These are phyloP conservation scores for Abscondita cerata DNA, from an alignment of 2,888 invertebrate genomes.

Conservation along the genomic window DNA sequence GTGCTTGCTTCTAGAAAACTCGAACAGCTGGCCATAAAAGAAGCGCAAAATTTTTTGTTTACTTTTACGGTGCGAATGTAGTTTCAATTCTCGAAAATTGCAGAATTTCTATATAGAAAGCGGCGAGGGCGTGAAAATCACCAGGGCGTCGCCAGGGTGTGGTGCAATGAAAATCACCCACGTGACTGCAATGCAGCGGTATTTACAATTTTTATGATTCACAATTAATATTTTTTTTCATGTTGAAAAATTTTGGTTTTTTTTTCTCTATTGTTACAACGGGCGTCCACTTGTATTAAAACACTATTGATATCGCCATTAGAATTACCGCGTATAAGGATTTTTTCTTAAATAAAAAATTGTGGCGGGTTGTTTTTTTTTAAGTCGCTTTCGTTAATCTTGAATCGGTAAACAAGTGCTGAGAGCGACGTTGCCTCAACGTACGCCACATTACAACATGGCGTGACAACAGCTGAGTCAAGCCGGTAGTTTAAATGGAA, in stretches of 20 bases:
- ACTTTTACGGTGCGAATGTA: too few species aligned
- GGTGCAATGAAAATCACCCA: conserved; percentile 40
- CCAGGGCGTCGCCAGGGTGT: conserved; percentile 43
- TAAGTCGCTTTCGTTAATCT: too few species aligned
- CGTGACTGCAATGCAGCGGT: conserved; percentile 37
- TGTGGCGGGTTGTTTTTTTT: too few species aligned
- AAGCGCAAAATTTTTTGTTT: too few species aligned
- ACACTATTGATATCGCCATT: conserved; percentile 3
- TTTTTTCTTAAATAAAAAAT: too few species aligned
- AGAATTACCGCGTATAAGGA: too few species aligned
- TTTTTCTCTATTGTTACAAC: conserved; percentile 31
- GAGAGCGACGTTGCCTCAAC: conserved; percentile 29
- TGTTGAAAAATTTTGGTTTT: conserved; percentile 5
- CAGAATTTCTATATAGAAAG: conserved; percentile 39
- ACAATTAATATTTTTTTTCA: conserved; percentile 18
- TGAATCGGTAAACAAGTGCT: conserved; percentile 22
- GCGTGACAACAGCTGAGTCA: conserved; percentile 38
- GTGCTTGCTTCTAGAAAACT: too few species aligned
- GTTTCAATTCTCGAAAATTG: too few species aligned
- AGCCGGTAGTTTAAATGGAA: conserved; percentile 38
- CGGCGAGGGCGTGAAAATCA: conserved; percentile 40
- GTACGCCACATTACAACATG: conserved; percentile 37
- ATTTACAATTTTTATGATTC: conserved; percentile 27
- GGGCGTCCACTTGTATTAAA: conserved; percentile 26
- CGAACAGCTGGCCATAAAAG: too few species aligned